Evolutionary conservation across 2,888 invertebrate genomes (phyloP), one percentile per base, ranked within the genome.

Genomic region (Ochlodes sylvanus): DNA sequence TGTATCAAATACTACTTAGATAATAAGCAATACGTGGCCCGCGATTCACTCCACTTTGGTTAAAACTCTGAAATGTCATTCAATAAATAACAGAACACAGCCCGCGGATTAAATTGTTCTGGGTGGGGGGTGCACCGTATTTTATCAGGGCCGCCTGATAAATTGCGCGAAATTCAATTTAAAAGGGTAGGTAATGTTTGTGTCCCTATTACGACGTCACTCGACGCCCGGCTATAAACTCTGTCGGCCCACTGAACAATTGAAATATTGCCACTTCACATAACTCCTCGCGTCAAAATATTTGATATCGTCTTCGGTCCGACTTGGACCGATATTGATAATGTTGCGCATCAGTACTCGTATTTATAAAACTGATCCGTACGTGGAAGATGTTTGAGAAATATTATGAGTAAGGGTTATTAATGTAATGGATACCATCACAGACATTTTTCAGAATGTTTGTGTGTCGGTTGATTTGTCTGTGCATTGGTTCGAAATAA

Each of bases 141-240:
- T 89, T 90, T 89, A 89, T 86, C 86, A 82, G 82, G 78, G 76
- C 76, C 77, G 77, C 68, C 83, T 89, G 88, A 90, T 91, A 89
- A 90, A 91, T 91, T 88, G 89, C 83, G 73, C 79, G 80, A 90
- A 88, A 90, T 91, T 90, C 90, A 90, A 91, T 91, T 90, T 90
- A 90, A 90, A 91, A 89, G 89, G 90, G 88, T 87, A 90, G 90
- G 88, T 87, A 90, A 89, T 90, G 88, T 89, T 90, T 90, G 89
- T 87, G 88, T 84, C 87, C 89, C 88, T 89, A 90, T 90, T 89
- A 89, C 88, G 81, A 82, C 82, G 85, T 90, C 88, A 88, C 87
- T 87, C 85, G 81, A 81, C 81, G 81, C 83, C 73, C 72, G 79
- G 83, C 86, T 83, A 90, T 90, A 90, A 90, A 90, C 87, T 89